Percentiles rank a stretch among this genome's conserved stretches.
Conservation (phyloP, 1,140 invertebrate species). For the Eubasilissa regina region DNA sequence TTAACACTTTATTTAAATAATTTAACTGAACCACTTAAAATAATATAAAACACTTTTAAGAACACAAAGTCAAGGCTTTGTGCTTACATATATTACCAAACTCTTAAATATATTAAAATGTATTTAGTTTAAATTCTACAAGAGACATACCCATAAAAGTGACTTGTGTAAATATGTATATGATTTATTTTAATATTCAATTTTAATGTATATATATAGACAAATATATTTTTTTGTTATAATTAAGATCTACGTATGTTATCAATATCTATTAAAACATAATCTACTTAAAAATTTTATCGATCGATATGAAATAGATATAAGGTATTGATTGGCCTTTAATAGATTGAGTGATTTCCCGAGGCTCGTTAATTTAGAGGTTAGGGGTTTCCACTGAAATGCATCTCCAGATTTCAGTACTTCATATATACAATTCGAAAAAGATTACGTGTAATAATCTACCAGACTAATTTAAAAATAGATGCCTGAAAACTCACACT, state of each 20-base stretch:
- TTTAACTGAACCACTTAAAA: too few relatives aligned
- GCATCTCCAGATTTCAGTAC: background rate
- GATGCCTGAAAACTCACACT: conserved; percentile 1
- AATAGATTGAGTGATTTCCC: background rate
- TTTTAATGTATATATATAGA: background rate
- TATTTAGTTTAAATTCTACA: too few relatives aligned
- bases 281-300: background rate
- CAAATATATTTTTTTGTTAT: conserved; percentile 8
- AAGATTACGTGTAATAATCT: conserved; percentile 6
- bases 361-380: background rate
- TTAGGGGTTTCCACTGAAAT: background rate
- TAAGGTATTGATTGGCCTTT: background rate
- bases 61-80: too few relatives aligned
- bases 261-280: conserved; percentile 7
- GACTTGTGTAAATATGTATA: too few relatives aligned
- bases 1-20: too few relatives aligned
- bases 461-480: conserved; percentile 3
- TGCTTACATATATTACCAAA: too few relatives aligned
- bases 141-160: too few relatives aligned
- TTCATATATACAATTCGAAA: background rate
- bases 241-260: background rate
- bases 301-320: conserved; percentile 14
- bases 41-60: too few relatives aligned
- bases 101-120: too few relatives aligned
- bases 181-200: too few relatives aligned